These are phyloP conservation scores for Ophioninae sp. DNA, from an alignment of 2,888 invertebrate species.

Conservation along the genomic window DNA sequence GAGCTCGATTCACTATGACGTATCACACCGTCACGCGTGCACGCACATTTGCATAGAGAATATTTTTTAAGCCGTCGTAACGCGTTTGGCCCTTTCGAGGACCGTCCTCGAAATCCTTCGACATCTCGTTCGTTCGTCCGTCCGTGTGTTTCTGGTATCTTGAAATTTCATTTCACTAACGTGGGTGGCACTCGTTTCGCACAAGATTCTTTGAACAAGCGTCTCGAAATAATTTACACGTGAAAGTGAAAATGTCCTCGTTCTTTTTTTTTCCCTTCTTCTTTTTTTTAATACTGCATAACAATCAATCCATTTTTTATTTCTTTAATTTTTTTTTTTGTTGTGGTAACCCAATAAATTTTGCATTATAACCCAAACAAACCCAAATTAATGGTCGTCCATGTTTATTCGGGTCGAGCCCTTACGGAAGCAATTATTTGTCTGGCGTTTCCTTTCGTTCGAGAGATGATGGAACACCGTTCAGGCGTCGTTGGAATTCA, in stretches of 20 bases:
- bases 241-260: constrained; percentile 1
- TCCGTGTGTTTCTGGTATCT: background rate
- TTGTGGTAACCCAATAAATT: background rate
- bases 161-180: background rate
- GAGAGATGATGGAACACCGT: too few relatives aligned
- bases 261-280: background rate
- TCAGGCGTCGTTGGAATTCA: too few relatives aligned
- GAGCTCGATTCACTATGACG: background rate
- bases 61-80: background rate
- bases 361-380: too few relatives aligned
- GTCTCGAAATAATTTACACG: constrained; percentile 2
- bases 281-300: background rate
- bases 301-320: background rate
- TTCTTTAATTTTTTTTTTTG: background rate
- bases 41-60: background rate
- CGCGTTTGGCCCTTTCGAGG: background rate
- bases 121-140: background rate
- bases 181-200: background rate
- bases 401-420: too few relatives aligned
- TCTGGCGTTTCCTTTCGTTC: too few relatives aligned
- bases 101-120: background rate
- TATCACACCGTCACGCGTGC: background rate
- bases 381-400: too few relatives aligned
- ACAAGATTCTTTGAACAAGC: background rate
- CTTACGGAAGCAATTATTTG: too few relatives aligned